Conservation (phyloP, 1,140 invertebrate genomes). For the Phenacoccus solenopsis region DNA sequence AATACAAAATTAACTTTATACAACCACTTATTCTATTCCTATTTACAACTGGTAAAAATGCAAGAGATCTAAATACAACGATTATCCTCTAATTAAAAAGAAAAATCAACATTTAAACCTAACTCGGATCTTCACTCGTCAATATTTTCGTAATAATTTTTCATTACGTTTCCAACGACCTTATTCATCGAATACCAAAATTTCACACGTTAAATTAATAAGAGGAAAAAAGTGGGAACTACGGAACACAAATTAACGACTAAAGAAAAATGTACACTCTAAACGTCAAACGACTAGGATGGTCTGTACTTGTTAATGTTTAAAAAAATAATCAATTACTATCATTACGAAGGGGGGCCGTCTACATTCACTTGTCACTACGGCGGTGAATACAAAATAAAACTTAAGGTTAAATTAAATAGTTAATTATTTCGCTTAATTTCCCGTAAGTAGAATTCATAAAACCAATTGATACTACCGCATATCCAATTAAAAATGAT, state of each 20-base stretch:
- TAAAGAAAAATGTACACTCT: not conserved
- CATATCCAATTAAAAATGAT: not conserved
- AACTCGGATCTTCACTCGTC: too few species aligned
- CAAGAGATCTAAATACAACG: conserved; percentile 11
- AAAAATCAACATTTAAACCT: not conserved
- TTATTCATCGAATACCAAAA: too few species aligned
- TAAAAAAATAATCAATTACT: too few species aligned
- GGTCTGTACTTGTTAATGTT: not conserved
- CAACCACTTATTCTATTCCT: not conserved
- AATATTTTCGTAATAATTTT: not conserved
- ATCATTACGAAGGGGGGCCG: too few species aligned
- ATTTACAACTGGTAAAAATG: conserved; percentile 13
- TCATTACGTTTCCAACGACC: not conserved
- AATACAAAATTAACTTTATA: not conserved
- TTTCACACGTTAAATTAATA: not conserved
- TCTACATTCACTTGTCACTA: too few species aligned
- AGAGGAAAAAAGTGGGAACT: not conserved
- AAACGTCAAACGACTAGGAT: not conserved
- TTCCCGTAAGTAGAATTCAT: not conserved
- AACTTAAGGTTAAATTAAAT: not conserved
- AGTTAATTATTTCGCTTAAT: too few species aligned
- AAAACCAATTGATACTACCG: not conserved
- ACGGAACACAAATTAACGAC: not conserved
- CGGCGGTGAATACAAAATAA: too few species aligned
- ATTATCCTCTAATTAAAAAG: not conserved